Conservation (phyloP, 2,113 vertebrate genomes). For the Struthio camelus region DNA sequence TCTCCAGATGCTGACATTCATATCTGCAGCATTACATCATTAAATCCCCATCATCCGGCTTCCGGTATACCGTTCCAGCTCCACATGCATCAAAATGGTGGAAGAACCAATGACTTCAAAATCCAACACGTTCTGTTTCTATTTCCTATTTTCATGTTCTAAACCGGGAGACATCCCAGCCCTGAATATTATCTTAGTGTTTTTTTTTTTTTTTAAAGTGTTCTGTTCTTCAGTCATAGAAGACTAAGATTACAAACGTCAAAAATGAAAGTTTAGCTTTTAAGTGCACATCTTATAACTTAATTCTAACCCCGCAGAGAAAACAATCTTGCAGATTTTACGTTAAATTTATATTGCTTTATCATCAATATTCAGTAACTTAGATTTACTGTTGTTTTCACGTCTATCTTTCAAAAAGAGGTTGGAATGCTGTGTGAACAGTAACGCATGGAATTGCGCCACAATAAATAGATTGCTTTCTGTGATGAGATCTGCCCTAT, state of each 20-base stretch:
- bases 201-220: background rate
- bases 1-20: background rate
- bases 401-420: background rate
- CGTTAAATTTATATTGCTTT: background rate
- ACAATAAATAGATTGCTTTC: background rate
- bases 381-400: background rate
- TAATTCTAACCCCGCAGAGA: background rate
- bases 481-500: background rate
- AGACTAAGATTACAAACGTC: background rate
- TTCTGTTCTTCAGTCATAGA: background rate
- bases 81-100: background rate
- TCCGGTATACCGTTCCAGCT: background rate
- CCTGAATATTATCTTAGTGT: background rate
- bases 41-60: background rate
- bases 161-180: background rate
- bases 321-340: background rate
- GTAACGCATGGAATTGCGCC: background rate
- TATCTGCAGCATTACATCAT: background rate
- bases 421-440: background rate
- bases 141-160: background rate
- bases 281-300: background rate
- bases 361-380: background rate
- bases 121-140: background rate
- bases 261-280: background rate
- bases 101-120: background rate